These are phyloP conservation scores for Laticauda laticaudata DNA, from an alignment of 2,113 vertebrate species.

Conservation along the genomic window DNA sequence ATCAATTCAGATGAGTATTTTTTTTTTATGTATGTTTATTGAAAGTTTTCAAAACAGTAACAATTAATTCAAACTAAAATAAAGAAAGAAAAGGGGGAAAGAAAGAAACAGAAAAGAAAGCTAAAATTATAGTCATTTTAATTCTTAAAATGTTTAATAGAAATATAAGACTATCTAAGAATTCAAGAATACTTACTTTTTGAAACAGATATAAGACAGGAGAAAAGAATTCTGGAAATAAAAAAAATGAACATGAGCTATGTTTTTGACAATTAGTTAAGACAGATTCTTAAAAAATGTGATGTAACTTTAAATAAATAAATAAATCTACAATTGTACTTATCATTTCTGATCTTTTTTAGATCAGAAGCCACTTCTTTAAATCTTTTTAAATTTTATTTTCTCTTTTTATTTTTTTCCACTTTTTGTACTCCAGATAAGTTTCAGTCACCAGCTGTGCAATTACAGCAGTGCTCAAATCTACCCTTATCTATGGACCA, in stretches of 20 bases:
- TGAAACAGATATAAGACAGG: background rate
- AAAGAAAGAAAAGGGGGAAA: background rate
- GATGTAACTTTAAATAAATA: background rate
- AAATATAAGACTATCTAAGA: background rate
- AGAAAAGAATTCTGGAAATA: background rate
- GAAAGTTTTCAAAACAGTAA: background rate
- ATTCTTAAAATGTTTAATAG: background rate
- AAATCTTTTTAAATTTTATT: background rate
- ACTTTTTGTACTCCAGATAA: background rate
- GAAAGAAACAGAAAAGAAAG: background rate
- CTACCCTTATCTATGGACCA: background rate
- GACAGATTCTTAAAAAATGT: background rate
- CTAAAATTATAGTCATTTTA: background rate
- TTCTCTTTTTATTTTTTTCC: background rate
- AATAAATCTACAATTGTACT: background rate
- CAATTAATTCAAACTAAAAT: background rate
- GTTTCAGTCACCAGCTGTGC: background rate
- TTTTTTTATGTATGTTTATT: background rate
- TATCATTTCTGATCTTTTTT: no score
- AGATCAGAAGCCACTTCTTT: background rate
- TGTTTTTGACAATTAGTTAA: background rate
- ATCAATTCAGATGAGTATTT: background rate
- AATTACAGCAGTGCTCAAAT: background rate
- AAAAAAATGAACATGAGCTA: background rate
- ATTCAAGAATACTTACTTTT: background rate